Conservation (phyloP, 2,888 invertebrate genomes). For the Limenitis camilla region DNA sequence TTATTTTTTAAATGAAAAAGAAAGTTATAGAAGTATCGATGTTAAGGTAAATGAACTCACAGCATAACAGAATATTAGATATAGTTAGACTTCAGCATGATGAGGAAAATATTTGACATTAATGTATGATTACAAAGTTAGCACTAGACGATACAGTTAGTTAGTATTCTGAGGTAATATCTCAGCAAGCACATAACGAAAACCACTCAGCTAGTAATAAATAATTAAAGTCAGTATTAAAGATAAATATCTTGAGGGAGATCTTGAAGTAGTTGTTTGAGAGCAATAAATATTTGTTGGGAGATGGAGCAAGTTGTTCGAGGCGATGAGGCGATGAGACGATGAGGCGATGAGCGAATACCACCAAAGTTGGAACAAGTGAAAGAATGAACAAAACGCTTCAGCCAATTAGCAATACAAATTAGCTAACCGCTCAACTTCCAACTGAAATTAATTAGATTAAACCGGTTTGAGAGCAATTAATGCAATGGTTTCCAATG, state of each 20-base stretch:
- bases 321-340: no score
- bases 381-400: slow-evolving; percentile 10
- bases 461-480: slow-evolving; percentile 11
- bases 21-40: no score
- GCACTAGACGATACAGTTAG: no score
- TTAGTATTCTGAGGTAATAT: no score
- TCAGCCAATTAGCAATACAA: slow-evolving; percentile 15
- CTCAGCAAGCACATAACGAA: not conserved
- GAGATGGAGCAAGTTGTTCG: not conserved
- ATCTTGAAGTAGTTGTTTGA: not conserved
- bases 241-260: not conserved
- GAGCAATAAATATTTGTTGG: slow-evolving; percentile 1
- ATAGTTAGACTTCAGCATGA: no score
- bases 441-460: slow-evolving; percentile 12
- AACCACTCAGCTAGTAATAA: not conserved
- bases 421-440: slow-evolving; percentile 12
- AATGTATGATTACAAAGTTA: no score
- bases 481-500: slow-evolving; percentile 3
- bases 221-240: not conserved
- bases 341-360: no score
- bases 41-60: no score
- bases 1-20: no score
- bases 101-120: no score
- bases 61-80: no score
- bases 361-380: slow-evolving; percentile 1